These are phyloP conservation scores for Oedothorax gibbosus DNA, from an alignment of 1,140 invertebrate genomes.

Conservation along the genomic window DNA sequence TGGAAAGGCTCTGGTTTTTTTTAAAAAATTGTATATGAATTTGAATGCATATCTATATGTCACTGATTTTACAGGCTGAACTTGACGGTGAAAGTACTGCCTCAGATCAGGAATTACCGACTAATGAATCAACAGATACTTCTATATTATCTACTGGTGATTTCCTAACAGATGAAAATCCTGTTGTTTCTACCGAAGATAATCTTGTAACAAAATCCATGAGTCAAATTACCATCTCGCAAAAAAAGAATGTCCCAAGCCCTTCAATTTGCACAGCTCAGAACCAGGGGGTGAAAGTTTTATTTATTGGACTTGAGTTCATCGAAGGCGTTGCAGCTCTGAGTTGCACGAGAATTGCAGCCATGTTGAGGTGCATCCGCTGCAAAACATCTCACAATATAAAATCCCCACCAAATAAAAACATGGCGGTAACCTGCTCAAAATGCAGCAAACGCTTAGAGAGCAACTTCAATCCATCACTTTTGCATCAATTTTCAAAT, in stretches of 20 bases:
- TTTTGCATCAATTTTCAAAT: constrained; percentile 67
- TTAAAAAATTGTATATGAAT: too few species aligned
- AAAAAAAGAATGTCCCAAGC: not conserved
- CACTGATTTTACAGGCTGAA: too few species aligned
- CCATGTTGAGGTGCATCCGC: constrained; percentile 66
- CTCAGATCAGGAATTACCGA: too few species aligned
- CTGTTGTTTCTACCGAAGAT: not conserved
- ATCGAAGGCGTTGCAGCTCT: constrained; percentile 65
- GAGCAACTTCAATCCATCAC: constrained; percentile 65
- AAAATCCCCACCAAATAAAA: constrained; percentile 62
- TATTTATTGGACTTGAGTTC: constrained; percentile 65
- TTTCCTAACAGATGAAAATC: not conserved
- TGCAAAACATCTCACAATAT: constrained; percentile 67
- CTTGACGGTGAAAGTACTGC: too few species aligned
- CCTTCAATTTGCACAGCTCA: not conserved
- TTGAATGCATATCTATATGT: too few species aligned
- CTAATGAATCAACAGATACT: too few species aligned
- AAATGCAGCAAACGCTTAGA: constrained; percentile 66
- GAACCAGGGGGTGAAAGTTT: constrained; percentile 66
- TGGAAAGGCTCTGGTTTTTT: too few species aligned
- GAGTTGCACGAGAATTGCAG: constrained; percentile 63
- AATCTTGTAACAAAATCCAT: not conserved
- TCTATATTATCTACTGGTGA: not conserved
- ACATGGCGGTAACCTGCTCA: constrained; percentile 64
- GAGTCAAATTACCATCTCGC: too few species aligned